phyloP scores from a whole-genome alignment of 2,888 invertebrate species.

The Syrphus vitripennis region DNA sequence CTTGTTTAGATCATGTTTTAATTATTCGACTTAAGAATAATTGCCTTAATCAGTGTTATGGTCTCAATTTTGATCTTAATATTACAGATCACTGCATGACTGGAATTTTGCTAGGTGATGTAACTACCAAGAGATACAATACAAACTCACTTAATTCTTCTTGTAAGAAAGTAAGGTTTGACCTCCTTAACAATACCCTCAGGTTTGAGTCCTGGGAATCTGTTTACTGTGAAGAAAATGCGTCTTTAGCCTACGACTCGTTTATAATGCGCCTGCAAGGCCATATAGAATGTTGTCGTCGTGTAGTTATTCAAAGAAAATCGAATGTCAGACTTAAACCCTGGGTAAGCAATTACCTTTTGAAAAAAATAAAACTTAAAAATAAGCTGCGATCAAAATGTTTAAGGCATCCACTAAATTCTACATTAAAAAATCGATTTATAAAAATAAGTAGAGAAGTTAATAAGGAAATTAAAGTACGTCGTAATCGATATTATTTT shows the following conservation, averaged over 20 bases:
- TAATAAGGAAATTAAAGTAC: neutral
- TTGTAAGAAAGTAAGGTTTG: neutral
- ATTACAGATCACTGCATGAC: neutral
- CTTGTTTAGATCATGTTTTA: neutral
- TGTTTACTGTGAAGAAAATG: neutral
- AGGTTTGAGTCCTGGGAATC: neutral
- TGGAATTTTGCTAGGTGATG: neutral
- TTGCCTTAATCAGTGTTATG: neutral
- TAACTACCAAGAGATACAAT: neutral
- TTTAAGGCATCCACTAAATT: neutral
- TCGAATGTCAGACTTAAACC: neutral
- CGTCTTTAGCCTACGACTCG: neutral
- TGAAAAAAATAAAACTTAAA: neutral
- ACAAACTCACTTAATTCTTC: neutral
- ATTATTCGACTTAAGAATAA: neutral
- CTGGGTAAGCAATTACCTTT: neutral
- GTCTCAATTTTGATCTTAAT: neutral
- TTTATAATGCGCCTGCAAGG: neutral
- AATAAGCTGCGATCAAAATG: neutral
- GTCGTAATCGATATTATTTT: neutral
- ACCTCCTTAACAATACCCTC: neutral
- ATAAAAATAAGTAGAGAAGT: neutral
- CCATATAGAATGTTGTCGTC: neutral
- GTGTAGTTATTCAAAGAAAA: neutral
- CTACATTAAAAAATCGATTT: neutral